phyloP scores from a whole-genome alignment of 2,113 vertebrate genomes.

The Lophius piscatorius region DNA sequence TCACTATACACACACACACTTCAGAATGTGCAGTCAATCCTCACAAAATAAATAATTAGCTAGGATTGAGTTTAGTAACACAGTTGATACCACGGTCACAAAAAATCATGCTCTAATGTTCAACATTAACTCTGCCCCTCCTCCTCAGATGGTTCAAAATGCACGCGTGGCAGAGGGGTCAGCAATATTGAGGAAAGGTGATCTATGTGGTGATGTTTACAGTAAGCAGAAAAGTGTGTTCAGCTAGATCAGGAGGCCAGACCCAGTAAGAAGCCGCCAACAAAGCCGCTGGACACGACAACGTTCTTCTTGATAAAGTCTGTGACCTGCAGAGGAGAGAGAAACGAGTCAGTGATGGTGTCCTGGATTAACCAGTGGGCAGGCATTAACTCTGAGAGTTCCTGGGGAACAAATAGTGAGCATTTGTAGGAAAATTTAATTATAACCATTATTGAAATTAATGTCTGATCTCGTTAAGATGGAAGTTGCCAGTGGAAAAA shows the following conservation, averaged over 20 bases:
- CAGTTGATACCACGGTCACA: slow-evolving; percentile 29
- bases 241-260: slow-evolving; percentile 85
- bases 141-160: background rate
- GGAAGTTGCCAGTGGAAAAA: too few species aligned
- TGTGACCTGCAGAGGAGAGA: slow-evolving; percentile 84
- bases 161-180: background rate
- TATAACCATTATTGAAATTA: too few species aligned
- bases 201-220: slow-evolving; percentile 37
- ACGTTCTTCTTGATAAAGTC: slow-evolving; percentile 98
- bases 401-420: too few species aligned
- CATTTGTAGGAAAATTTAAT: too few species aligned
- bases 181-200: too few species aligned
- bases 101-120: slow-evolving; percentile 44
- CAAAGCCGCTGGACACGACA: slow-evolving; percentile 93
- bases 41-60: slow-evolving; percentile 2
- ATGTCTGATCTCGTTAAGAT: too few species aligned
- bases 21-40: background rate
- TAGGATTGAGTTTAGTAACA: slow-evolving; percentile 5
- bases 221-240: slow-evolving; percentile 15
- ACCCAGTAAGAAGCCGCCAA: slow-evolving; percentile 96
- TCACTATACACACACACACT: slow-evolving; percentile 3
- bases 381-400: too few species aligned
- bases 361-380: too few species aligned
- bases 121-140: slow-evolving; percentile 1
- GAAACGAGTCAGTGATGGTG: background rate